Evolutionary conservation across 2,797 vertebrate genomes (phyloP), one percentile per base, ranked within the genome.

Genomic region (Leptoclinus maculatus): DNA sequence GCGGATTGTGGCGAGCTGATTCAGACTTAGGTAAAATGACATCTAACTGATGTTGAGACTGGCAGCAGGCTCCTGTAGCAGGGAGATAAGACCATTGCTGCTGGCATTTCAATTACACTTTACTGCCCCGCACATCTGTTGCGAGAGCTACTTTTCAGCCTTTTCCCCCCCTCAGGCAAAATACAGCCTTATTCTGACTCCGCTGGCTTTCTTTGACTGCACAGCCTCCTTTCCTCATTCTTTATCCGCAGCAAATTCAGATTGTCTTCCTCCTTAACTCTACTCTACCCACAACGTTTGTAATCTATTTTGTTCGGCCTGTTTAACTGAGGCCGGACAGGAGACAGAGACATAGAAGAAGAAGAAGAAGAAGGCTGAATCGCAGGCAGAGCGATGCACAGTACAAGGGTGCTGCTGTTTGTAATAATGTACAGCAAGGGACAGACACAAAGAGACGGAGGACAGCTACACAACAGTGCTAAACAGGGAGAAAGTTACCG

Each of bases 21-120:
- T 95, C 95, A 94, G 95, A 94, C 95, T 93, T 94, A 93, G 95
- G 95, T 96, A 95, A 96, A 95, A 96, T 95, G 95, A 96, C 95
- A 95, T 96, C 95, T 95, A 96, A 96, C 95, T 96, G 95, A 96
- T 96, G 95, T 95, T 95, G 94, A 96, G 95, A 95, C 95, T 94
- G 94, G 93, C 95, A 95, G 95, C 93, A 92, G 93, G 95, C 95
- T 96, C 94, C 95, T 96, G 95, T 95, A 95, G 93, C 91, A 89
- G 88, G 86, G 93, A 95, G 95, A 96, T 96, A 96, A 96, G 95
- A 95, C 94, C 95, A 95, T 95, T 93, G 95, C 95, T 95, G 95
- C 94, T 96, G 95, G 95, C 95, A 95, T 96, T 96, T 96, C 95
- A 96, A 96, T 96, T 96, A 96, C 95, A 95, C 95, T 96, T 95